Base-by-base conservation (phyloP, 1,140 invertebrate genomes). In the Drosophila insularis region DNA sequence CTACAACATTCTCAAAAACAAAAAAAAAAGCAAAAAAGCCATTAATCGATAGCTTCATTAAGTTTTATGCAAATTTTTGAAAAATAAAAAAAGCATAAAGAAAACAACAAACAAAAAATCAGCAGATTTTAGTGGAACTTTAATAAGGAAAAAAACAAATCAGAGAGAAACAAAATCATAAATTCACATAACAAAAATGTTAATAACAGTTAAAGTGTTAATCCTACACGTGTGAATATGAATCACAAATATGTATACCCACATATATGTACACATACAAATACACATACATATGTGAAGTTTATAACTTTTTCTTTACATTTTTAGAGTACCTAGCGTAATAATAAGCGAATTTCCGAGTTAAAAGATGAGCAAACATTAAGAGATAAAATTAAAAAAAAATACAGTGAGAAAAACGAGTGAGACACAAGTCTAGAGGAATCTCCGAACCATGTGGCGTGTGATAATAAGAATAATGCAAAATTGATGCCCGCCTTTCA, bases 391-490 rank as follows among this genome's bases (percentile, higher is more conserved):
- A 6, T 2, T 17, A 37, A n/a, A 62, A 32, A 21, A 58, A 50
- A 50, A 11, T 21, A 23, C 73, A 73, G 43, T 74, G 70, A 46
- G 62, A 74, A 59, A 61, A 17, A 66, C 37, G 27, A 59, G 32
- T 54, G 17, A 40, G 59, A 19, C 35, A 54, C 32, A 37, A 50
- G 27, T 61, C 32, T 0, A 10, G 35, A n/a, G 54, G 32, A 55
- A 68, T 43, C 68, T 27, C 61, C 63, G 6, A 27, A 56, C 62
- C 64, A 74, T 70, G 74, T 74, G 59, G 66, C 67, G 59, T 70
- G 66, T 74, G 67, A 86, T 67, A 65, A 74, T 71, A 81, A 35
- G 68, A 69, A 81, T 86, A 79, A 82, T 79, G 75, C 66, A 79
- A 76, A 81, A 70, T 71, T 87, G 74, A 72, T 54, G 46, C 35